Evolutionary conservation across 1,140 invertebrate species (phyloP).

Genomic region (Anoplophora glabripennis): DNA sequence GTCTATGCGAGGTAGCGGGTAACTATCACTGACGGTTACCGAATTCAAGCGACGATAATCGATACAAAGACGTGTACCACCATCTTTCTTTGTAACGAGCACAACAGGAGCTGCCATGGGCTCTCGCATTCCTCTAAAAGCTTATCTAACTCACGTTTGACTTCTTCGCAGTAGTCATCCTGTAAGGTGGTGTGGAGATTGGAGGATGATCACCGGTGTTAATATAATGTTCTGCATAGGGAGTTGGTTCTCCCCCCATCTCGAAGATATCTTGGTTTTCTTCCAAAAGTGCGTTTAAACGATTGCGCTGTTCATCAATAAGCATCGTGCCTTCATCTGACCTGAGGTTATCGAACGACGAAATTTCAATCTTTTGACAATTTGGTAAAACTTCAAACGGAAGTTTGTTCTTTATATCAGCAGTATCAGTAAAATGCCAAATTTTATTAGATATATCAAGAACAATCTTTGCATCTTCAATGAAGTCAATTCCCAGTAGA

Average conservation of each 20-base stretch:
- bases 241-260: constrained; percentile 10
- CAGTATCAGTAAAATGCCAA: background rate
- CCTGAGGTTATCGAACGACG: too few relatives aligned
- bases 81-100: constrained; percentile 52
- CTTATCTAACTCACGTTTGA: constrained; percentile 20
- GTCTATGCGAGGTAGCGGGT: constrained; percentile 53
- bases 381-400: too few relatives aligned
- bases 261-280: constrained; percentile 9
- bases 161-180: constrained; percentile 22
- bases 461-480: background rate
- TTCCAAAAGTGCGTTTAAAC: background rate
- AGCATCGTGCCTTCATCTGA: background rate
- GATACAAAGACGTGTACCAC: constrained; percentile 46
- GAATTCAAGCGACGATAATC: constrained; percentile 50
- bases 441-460: background rate
- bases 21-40: constrained; percentile 44
- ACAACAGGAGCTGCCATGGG: constrained; percentile 53
- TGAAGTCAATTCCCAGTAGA: background rate
- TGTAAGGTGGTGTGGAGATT: constrained; percentile 27
- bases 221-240: constrained; percentile 27
- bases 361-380: too few relatives aligned
- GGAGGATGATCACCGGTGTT: constrained; percentile 11
- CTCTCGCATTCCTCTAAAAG: constrained; percentile 48
- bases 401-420: background rate
- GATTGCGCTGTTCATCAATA: background rate